phyloP scores from a whole-genome alignment of 2,888 invertebrate genomes.

The Xanthia togata region DNA sequence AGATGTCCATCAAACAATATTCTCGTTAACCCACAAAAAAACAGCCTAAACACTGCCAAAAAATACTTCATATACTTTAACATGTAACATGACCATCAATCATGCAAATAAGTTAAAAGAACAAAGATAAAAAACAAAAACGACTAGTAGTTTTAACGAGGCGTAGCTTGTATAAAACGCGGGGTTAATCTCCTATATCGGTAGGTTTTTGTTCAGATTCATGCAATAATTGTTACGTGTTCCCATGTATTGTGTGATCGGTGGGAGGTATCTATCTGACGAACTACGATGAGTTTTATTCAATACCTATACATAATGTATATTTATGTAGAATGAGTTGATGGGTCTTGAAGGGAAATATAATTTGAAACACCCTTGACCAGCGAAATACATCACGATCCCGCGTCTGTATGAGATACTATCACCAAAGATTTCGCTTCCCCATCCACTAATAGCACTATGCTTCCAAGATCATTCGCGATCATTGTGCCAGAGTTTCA shows the following conservation, averaged over 20 bases:
- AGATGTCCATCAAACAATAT: constrained; percentile 62
- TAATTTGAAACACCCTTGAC: constrained; percentile 19
- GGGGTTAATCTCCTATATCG: constrained; percentile 59
- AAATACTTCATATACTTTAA: constrained; percentile 42
- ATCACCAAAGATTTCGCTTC: not conserved
- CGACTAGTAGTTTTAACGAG: constrained; percentile 57
- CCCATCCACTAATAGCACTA: not conserved
- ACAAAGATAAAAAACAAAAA: constrained; percentile 50
- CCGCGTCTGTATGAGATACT: constrained; percentile 8
- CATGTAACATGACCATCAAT: constrained; percentile 63
- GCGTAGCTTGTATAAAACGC: constrained; percentile 63
- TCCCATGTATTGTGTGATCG: constrained; percentile 47
- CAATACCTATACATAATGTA: not conserved
- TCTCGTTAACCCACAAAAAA: constrained; percentile 62
- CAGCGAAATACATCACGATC: constrained; percentile 26
- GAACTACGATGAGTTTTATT: not conserved
- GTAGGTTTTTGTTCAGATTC: constrained; percentile 56
- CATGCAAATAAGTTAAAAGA: constrained; percentile 61
- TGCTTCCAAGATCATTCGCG: not conserved
- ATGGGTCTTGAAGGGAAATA: constrained; percentile 24
- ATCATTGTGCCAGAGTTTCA: constrained; percentile 3
- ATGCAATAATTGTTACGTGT: constrained; percentile 46
- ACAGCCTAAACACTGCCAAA: constrained; percentile 52
- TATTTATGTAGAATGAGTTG: constrained; percentile 2
- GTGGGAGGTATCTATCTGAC: not conserved